Conservation (phyloP, 2,797 vertebrate genomes). For the Merluccius polli region DNA sequence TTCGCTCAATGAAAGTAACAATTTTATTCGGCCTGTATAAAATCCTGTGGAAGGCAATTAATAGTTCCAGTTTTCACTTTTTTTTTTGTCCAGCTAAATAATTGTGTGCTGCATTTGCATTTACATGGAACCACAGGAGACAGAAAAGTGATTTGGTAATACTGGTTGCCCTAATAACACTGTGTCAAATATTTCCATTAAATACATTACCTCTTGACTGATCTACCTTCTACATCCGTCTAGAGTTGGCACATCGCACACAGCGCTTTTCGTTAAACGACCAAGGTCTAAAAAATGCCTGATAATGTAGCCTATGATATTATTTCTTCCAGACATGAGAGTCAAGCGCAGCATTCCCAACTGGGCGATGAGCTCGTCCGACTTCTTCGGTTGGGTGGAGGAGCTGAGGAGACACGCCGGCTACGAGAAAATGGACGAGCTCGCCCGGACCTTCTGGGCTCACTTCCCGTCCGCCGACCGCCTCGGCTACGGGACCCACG, state of each 20-base stretch:
- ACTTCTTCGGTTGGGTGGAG: conserved; percentile 70
- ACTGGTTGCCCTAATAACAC: neutral
- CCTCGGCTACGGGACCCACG: conserved; percentile 60
- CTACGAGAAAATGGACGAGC: conserved; percentile 60
- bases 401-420: conserved; percentile 57
- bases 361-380: conserved; percentile 64
- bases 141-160: neutral
- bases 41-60: neutral
- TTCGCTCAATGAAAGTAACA: too few relatives aligned
- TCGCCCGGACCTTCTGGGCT: conserved; percentile 68
- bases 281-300: neutral
- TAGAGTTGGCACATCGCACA: neutral
- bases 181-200: neutral
- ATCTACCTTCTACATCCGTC: neutral
- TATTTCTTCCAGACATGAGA: conserved; percentile 22
- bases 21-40: neutral
- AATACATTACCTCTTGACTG: neutral
- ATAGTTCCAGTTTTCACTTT: neutral
- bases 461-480: conserved; percentile 65
- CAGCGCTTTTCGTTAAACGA: neutral
- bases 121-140: neutral
- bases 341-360: conserved; percentile 61
- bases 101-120: neutral
- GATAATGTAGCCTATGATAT: too few relatives aligned
- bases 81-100: neutral